Evolutionary conservation across 92 coral and sea anemone species (phyloP).

Genomic region (Porites evermanni): DNA sequence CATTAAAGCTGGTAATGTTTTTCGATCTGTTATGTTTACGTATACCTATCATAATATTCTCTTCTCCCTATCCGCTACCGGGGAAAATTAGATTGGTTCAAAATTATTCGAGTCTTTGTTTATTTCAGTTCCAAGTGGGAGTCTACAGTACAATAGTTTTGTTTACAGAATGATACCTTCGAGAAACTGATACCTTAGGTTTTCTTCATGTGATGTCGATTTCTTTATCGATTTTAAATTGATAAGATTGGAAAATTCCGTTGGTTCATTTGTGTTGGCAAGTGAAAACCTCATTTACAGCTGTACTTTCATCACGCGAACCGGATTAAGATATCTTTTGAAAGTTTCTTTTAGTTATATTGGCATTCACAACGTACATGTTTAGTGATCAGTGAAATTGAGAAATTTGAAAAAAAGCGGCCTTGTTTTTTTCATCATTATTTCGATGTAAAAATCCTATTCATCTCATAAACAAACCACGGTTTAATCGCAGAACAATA

Average conservation of each 20-base stretch:
- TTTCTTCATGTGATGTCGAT: not conserved
- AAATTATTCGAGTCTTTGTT: constrained; percentile 6
- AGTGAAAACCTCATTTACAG: too few species aligned
- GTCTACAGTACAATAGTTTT: not conserved
- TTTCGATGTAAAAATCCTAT: not conserved
- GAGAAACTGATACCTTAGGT: not conserved
- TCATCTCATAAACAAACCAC: not conserved
- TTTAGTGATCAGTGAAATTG: not conserved
- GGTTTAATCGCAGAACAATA: not conserved
- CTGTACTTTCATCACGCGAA: constrained; percentile 16
- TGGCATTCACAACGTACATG: constrained; percentile 9
- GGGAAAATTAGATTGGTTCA: not conserved
- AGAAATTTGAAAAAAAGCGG: not conserved
- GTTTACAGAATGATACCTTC: not conserved
- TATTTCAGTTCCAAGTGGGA: not conserved
- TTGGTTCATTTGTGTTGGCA: constrained; percentile 22
- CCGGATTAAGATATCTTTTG: not conserved
- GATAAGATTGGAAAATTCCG: not conserved
- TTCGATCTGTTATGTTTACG: not conserved
- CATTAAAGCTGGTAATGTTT: constrained; percentile 4
- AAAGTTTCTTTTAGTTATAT: not conserved
- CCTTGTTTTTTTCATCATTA: not conserved
- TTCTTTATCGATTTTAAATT: constrained; percentile 5
- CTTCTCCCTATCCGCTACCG: not conserved
- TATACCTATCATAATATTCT: not conserved